These are phyloP conservation scores for Sebastes flavidus DNA, from an alignment of 2,797 vertebrate species.

Conservation along the genomic window DNA sequence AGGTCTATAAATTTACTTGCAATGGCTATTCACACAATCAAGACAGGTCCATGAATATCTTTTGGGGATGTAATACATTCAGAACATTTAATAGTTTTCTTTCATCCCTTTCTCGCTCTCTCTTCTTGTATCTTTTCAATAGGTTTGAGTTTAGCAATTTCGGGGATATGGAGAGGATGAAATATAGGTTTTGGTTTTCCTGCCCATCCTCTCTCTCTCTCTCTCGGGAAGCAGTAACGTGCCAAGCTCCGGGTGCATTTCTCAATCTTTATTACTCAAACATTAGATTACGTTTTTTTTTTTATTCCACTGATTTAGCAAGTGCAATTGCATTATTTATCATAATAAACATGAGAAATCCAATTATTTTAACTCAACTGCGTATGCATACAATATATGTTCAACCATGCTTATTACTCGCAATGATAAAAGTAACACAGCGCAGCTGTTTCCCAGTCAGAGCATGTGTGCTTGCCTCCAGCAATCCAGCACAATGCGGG, in stretches of 20 bases:
- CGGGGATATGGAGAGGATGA: constrained; percentile 32
- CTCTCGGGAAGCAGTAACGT: constrained; percentile 13
- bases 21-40: constrained; percentile 38
- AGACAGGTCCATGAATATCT: constrained; percentile 30
- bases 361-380: constrained; percentile 5
- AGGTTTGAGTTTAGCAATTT: constrained; percentile 47
- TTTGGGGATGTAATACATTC: constrained; percentile 37
- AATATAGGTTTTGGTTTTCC: constrained; percentile 39
- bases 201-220: constrained; percentile 23
- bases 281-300: constrained; percentile 22
- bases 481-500: constrained; percentile 5
- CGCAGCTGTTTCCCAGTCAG: constrained; percentile 53
- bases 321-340: constrained; percentile 24
- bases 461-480: constrained; percentile 32
- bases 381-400: constrained; percentile 22
- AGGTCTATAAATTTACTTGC: constrained; percentile 37
- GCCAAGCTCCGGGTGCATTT: constrained; percentile 32
- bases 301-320: not conserved
- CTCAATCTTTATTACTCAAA: constrained; percentile 32
- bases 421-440: constrained; percentile 31
- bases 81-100: constrained; percentile 30
- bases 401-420: constrained; percentile 39
- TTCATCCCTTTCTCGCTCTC: constrained; percentile 1
- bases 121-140: constrained; percentile 19
- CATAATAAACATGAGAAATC: constrained; percentile 14